Base-by-base conservation (phyloP, 2,113 vertebrate genomes). In the Toxotes jaculatrix region DNA sequence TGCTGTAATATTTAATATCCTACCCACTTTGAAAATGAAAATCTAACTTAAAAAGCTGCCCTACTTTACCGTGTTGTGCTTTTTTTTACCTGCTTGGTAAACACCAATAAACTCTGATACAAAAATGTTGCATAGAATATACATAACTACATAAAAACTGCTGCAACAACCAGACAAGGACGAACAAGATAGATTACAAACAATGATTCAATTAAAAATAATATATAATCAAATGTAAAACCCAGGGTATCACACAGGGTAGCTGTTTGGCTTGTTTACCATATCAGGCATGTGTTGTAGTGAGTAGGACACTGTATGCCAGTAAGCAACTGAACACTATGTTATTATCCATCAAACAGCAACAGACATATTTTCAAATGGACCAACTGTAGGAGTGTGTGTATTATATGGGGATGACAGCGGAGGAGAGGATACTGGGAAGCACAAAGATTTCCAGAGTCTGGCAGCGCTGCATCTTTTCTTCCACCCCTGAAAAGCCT, bases 361-460 rank as follows among this genome's bases (percentile, higher is more conserved):
- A 80, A n/a, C 5, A 76, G 21, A 51, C 21, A 21, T 31, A 43
- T 17, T 4, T n/a, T 56, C 43, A 51, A 64, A 0, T 95, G 95
- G 42, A 96, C 91, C 95, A 95, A 42, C 51, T 56, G 27, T 16
- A 31, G 73, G 32, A 21, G 14, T 67, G 59, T 63, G 60, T 10
- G 16, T 53, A 21, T 19, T n/a, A 4, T 23, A 31, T 10, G 16
- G 13, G 66, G 42, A 59, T 4, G 63, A 0, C 16, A 66, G 61
- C 42, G 51, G 23, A 60, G 62, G 61, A 60, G 23, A 82, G 43
- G 74, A 78, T 32, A 34, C 38, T 60, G 45, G 70, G 27, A 45
- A 60, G 40, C 45, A 47, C 47, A 63, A 32, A 68, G 53, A 82
- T 61, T 67, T 81, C 42, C 57, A 6, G 32, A 68, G 34, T 79